phyloP scores from a whole-genome alignment of 2,888 invertebrate genomes.

The Gastracanthus pulcherrimus region DNA sequence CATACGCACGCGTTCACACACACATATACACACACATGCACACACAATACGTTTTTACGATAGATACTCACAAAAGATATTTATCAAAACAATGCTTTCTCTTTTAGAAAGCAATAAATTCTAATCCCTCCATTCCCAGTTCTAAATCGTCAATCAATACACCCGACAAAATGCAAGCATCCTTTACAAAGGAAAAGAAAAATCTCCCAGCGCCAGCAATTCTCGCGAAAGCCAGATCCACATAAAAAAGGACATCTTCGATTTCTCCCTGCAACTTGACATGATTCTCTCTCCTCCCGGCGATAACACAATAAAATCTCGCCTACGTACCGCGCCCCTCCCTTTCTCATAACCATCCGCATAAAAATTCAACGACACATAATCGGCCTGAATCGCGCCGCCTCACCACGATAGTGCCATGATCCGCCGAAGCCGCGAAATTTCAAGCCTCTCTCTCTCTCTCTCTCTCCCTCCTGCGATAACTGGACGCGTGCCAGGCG shows the following conservation, averaged over 20 bases:
- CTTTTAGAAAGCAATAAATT: no score
- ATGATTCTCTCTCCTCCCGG: background rate
- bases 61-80: no score
- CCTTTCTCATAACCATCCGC: slow-evolving; percentile 8
- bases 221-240: background rate
- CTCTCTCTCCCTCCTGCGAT: no score
- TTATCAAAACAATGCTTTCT: no score
- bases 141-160: no score
- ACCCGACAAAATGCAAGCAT: no score
- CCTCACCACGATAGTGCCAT: background rate
- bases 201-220: background rate
- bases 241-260: background rate
- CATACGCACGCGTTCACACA: no score
- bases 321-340: background rate
- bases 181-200: no score
- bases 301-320: background rate
- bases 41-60: no score
- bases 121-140: no score
- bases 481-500: slow-evolving; percentile 44
- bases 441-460: background rate
- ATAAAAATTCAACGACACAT: slow-evolving; percentile 36
- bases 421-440: slow-evolving; percentile 13
- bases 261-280: background rate
- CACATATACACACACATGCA: no score
- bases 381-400: slow-evolving; percentile 31